phyloP scores from a whole-genome alignment of 2,797 vertebrate species.

The Anniella stebbinsi region DNA sequence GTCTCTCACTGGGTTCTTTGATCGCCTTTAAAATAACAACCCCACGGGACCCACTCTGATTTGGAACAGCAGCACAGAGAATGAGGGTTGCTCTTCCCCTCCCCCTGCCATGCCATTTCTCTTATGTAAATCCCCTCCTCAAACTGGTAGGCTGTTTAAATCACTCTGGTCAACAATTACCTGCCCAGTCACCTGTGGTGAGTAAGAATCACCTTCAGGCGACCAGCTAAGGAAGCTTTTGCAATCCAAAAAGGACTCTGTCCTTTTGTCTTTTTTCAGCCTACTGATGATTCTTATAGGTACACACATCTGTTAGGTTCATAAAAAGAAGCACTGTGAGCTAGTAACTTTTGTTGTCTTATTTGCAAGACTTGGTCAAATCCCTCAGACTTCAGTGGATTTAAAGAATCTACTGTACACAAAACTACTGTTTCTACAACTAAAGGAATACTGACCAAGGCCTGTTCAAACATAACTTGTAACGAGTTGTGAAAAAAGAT shows the following conservation, averaged over 20 bases:
- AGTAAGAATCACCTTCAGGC: neutral
- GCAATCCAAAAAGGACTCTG: neutral
- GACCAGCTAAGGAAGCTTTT: neutral
- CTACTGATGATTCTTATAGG: conserved; percentile 2
- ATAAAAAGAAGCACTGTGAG: neutral
- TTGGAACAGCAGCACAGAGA: neutral
- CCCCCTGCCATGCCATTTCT: neutral
- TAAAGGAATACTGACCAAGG: neutral
- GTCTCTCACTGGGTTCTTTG: neutral
- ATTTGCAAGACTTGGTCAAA: neutral
- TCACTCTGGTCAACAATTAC: neutral
- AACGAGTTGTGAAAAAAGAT: neutral
- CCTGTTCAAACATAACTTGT: neutral
- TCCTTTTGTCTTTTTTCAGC: neutral
- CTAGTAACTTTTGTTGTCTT: neutral
- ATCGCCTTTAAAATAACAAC: neutral
- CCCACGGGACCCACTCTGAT: neutral
- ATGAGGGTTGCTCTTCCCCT: neutral
- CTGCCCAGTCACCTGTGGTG: neutral
- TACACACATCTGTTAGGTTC: neutral
- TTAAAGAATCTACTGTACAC: neutral
- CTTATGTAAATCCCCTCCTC: neutral
- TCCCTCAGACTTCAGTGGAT: neutral
- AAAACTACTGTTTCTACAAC: neutral
- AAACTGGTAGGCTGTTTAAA: neutral